Conservation (phyloP, 2,888 invertebrate species). For the Trichacis sp. region DNA sequence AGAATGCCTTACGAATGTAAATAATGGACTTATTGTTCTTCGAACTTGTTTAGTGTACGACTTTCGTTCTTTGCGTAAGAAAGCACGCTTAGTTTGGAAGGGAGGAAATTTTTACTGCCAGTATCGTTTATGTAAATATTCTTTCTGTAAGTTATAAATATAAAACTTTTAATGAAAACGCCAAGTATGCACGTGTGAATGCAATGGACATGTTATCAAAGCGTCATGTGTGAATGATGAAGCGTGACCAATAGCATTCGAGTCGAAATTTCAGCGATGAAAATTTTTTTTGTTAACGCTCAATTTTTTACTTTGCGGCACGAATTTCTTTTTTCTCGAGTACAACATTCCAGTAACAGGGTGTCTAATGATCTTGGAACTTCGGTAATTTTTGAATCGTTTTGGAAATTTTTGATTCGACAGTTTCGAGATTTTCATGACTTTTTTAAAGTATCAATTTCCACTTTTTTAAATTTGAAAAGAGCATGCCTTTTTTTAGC, state of each 20-base stretch:
- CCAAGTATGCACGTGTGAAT: constrained; percentile 36
- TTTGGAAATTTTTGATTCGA: too few species aligned
- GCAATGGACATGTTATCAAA: constrained; percentile 11
- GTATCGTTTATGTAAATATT: constrained; percentile 62
- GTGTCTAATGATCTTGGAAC: too few species aligned
- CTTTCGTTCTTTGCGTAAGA: too few species aligned
- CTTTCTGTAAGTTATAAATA: too few species aligned
- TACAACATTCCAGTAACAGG: constrained; percentile 8
- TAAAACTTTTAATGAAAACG: too few species aligned
- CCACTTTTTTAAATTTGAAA: too few species aligned
- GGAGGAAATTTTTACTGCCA: constrained; percentile 54
- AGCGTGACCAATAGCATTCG: too few species aligned
- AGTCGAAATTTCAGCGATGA: too few species aligned
- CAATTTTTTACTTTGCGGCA: not conserved
- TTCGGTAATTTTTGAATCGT: too few species aligned
- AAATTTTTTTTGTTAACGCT: not conserved
- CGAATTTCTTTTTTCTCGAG: not conserved
- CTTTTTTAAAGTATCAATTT: too few species aligned
- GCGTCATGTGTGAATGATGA: constrained; percentile 11
- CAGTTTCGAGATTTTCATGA: too few species aligned
- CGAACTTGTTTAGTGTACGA: constrained; percentile 9
- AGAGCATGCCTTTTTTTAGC: too few species aligned
- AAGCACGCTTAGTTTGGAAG: constrained; percentile 10
- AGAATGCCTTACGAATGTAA: constrained; percentile 3
- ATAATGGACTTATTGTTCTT: constrained; percentile 15